These are phyloP conservation scores for Mamestra brassicae DNA, from an alignment of 2,888 invertebrate genomes.

Conservation along the genomic window DNA sequence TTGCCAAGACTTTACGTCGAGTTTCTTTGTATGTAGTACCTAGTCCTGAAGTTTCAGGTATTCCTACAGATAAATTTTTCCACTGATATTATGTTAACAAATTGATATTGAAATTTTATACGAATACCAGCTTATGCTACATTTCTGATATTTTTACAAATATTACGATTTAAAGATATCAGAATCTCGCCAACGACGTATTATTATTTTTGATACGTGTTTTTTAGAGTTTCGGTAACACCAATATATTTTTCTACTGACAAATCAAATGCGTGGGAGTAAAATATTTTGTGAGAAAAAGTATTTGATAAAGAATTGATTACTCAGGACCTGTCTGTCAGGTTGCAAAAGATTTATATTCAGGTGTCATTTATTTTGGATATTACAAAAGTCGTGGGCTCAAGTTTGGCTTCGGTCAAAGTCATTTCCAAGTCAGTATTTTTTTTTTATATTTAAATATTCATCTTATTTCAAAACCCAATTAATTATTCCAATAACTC, in stretches of 20 bases:
- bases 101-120: slow-evolving; percentile 51
- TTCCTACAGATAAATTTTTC: slow-evolving; percentile 20
- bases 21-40: neutral
- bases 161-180: slow-evolving; percentile 28
- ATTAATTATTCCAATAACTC: slow-evolving; percentile 25
- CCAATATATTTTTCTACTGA: slow-evolving; percentile 13
- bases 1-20: neutral
- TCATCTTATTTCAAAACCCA: slow-evolving; percentile 2
- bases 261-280: slow-evolving; percentile 31
- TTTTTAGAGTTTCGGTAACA: slow-evolving; percentile 12
- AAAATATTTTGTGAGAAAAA: slow-evolving; percentile 27
- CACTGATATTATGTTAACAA: slow-evolving; percentile 25
- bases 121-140: slow-evolving; percentile 27
- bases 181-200: slow-evolving; percentile 21
- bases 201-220: slow-evolving; percentile 38
- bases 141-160: slow-evolving; percentile 29
- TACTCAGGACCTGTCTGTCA: slow-evolving; percentile 2
- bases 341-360: neutral
- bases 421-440: neutral
- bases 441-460: neutral
- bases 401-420: neutral
- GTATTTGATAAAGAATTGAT: slow-evolving; percentile 17
- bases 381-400: neutral
- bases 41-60: slow-evolving; percentile 28
- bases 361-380: slow-evolving; percentile 3